Percentiles rank a stretch among this genome's conserved stretches.
These are phyloP conservation scores for Struthio camelus DNA, from an alignment of 2,113 vertebrate genomes.

Conservation along the genomic window DNA sequence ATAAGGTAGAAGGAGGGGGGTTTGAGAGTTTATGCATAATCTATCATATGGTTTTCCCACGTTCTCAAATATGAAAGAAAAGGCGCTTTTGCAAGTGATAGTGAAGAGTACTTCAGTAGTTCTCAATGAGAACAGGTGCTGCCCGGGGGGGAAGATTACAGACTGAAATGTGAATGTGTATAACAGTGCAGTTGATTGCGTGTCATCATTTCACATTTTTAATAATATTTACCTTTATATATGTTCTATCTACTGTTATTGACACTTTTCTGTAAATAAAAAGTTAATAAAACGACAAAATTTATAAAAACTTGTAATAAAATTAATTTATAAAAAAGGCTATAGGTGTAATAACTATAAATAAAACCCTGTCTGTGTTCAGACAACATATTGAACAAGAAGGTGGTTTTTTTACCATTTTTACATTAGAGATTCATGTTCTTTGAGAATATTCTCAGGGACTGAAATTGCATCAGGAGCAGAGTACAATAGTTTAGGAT, in stretches of 20 bases:
- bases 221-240: neutral
- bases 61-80: neutral
- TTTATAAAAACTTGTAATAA: neutral
- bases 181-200: neutral
- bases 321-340: neutral
- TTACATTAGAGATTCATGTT: neutral
- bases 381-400: neutral
- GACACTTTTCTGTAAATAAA: neutral
- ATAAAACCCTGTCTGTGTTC: neutral
- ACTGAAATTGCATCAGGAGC: neutral
- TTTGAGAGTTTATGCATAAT: neutral
- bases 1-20: neutral
- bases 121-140: constrained; percentile 19
- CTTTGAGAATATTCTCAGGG: neutral
- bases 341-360: neutral
- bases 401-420: neutral
- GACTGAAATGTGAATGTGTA: neutral
- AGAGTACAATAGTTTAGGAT: neutral
- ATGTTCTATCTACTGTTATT: neutral
- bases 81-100: constrained; percentile 1
- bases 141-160: constrained; percentile 15
- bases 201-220: neutral
- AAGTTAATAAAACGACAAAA: neutral
- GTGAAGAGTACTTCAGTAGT: neutral
- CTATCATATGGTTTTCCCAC: neutral